Evolutionary conservation across 2,113 vertebrate genomes (phyloP), one percentile per base, ranked within the genome.

Genomic region (Actenoides hombroni): DNA sequence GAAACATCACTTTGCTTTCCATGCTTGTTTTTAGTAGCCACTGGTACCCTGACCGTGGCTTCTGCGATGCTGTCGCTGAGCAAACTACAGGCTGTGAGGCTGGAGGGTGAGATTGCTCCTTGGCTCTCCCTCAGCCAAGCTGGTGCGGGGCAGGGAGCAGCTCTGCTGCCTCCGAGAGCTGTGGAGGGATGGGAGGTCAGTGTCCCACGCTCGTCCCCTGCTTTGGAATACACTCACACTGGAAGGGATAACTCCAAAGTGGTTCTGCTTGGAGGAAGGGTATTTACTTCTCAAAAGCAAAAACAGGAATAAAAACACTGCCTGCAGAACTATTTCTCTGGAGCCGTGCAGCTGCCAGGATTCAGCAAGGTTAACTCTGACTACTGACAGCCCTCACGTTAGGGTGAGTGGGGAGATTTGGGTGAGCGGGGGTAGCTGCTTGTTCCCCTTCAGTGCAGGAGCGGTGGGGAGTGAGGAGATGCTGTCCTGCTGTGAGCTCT

Each of bases 101-200:
- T 13, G 35, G 49, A 35, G 42, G 11, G 7, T 0, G 3, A 39
- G 49, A 42, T 25, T n/a, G 70, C 49, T 70, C 35, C 40, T 48
- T 10, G 0, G 76, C n/a, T 67, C 4, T 0, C 20, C 42, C 1
- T 1, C 12, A 29, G 54, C n/a, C 1, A 0, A 29, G 39, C n/a
- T 0, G 1, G 7, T 1, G 14, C 16, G 28, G 89, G 60, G 37
- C 89, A 21, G 25, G 68, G 49, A 37, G 64, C 78, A 18, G 77
- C 71, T 63, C 17, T 3, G 23, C 54, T 44, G 2, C 46, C 75
- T 23, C 44, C 1, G 1, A 13, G 16, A 20, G 51, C 78, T 6
- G 29, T 1, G 0, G n/a, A 33, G 46, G 28, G 40, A 4, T 2
- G 16, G 49, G 49, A 67, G 25, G 6, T 74, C n/a, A 44, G 63